Conservation (phyloP, 2,797 vertebrate genomes). For the Euphonia xanthogaster region DNA sequence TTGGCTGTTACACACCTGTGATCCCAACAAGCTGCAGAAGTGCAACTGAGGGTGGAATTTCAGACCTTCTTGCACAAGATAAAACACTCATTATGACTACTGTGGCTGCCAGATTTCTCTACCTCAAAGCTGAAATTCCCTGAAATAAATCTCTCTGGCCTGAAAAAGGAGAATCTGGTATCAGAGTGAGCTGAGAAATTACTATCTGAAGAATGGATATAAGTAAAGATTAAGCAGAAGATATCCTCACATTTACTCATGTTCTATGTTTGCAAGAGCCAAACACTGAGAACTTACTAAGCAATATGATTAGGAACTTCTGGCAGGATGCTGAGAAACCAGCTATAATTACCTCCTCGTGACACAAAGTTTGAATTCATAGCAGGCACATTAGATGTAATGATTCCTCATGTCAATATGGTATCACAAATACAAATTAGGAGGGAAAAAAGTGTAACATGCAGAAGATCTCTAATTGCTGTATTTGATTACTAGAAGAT, state of each 20-base stretch:
- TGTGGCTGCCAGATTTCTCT: conserved; percentile 9
- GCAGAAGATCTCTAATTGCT: not conserved
- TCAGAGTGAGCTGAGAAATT: not conserved
- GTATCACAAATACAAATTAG: conserved; percentile 3
- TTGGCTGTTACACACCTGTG: not conserved
- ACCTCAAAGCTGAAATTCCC: conserved; percentile 11
- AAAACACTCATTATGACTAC: conserved; percentile 21
- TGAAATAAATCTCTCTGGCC: not conserved
- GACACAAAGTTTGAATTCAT: not conserved
- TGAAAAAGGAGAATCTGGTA: conserved; percentile 49
- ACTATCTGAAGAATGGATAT: conserved; percentile 14
- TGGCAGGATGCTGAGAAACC: not conserved
- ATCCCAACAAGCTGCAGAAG: not conserved
- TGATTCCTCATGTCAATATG: not conserved
- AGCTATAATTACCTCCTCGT: not conserved
- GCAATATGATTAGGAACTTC: not conserved
- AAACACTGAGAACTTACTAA: not conserved
- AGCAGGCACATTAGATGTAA: not conserved
- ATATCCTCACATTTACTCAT: not conserved
- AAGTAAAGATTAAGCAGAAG: not conserved
- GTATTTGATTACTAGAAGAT: conserved; percentile 60
- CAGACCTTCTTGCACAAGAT: conserved; percentile 11
- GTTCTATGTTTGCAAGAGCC: not conserved
- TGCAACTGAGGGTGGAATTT: conserved; percentile 17
- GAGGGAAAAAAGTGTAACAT: not conserved